Conservation (phyloP, 2,797 vertebrate species). For the Ibycter americanus region DNA sequence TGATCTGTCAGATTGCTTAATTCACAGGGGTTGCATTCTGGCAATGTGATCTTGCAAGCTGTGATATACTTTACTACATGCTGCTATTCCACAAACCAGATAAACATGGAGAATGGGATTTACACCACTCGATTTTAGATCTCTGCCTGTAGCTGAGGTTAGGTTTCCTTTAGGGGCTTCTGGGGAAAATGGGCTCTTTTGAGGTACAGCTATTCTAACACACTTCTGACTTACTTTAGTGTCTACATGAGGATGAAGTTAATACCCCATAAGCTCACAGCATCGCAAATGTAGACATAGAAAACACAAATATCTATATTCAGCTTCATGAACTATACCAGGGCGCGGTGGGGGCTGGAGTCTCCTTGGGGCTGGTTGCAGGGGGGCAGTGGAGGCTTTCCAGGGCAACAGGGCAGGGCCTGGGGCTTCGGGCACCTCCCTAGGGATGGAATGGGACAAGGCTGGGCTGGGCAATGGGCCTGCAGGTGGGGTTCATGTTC, state of each 20-base stretch:
- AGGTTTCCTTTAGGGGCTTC: background rate
- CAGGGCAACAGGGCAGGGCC: no score
- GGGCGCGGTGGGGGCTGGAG: background rate
- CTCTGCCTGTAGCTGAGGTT: background rate
- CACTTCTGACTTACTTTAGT: background rate
- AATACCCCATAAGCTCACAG: background rate
- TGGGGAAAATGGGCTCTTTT: background rate
- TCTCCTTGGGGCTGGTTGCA: background rate
- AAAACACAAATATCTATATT: background rate
- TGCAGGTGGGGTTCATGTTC: accelerated
- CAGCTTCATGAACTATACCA: background rate
- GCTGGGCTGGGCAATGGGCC: background rate
- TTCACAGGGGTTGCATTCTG: background rate
- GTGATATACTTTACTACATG: background rate
- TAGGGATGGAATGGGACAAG: background rate
- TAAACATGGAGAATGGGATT: background rate
- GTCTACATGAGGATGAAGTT: background rate
- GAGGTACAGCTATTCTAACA: background rate
- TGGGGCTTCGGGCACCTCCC: accelerated
- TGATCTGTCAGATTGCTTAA: background rate
- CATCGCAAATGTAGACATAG: background rate
- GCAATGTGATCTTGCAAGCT: background rate
- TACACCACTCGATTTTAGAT: background rate
- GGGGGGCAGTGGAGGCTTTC: background rate
- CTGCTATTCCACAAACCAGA: background rate